Percentiles rank a stretch among this genome's conserved stretches.
Evolutionary conservation across 2,888 invertebrate species (phyloP).

Genomic region (Lampropteryx suffumata): DNA sequence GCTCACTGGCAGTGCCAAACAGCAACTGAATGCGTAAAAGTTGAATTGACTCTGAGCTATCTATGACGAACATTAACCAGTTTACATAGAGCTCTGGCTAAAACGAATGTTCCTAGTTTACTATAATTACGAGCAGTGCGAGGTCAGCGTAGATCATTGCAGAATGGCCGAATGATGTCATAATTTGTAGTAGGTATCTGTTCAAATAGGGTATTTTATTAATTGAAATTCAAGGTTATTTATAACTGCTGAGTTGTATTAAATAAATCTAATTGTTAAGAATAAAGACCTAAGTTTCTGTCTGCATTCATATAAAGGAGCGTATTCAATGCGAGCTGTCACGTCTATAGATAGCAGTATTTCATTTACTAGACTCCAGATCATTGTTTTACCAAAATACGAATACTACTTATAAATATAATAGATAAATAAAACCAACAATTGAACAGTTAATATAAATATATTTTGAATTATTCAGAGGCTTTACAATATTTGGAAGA

Average conservation of each 20-base stretch:
- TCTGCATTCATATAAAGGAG: too few relatives aligned
- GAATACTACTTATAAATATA: too few relatives aligned
- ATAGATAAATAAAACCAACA: slow-evolving; percentile 66
- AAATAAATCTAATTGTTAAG: too few relatives aligned
- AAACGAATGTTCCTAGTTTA: slow-evolving; percentile 3
- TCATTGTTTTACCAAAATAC: too few relatives aligned
- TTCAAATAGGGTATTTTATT: too few relatives aligned
- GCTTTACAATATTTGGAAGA: slow-evolving; percentile 83
- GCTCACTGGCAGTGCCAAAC: slow-evolving; percentile 79
- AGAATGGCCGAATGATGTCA: slow-evolving; percentile 9
- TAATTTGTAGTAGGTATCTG: too few relatives aligned
- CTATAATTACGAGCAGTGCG: slow-evolving; percentile 2
- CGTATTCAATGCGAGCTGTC: too few relatives aligned
- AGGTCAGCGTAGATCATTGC: background rate
- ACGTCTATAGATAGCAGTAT: too few relatives aligned
- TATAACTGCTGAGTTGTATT: background rate
- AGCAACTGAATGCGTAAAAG: slow-evolving; percentile 53
- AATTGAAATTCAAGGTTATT: slow-evolving; percentile 3
- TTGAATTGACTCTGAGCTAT: slow-evolving; percentile 8
- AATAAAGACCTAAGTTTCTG: too few relatives aligned
- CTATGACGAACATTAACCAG: slow-evolving; percentile 13
- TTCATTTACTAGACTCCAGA: too few relatives aligned
- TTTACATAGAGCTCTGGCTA: slow-evolving; percentile 20
- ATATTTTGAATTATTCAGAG: slow-evolving; percentile 83
- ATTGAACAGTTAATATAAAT: slow-evolving; percentile 83